Conservation (phyloP, 2,888 invertebrate genomes). For the Limnephilus lunatus region DNA sequence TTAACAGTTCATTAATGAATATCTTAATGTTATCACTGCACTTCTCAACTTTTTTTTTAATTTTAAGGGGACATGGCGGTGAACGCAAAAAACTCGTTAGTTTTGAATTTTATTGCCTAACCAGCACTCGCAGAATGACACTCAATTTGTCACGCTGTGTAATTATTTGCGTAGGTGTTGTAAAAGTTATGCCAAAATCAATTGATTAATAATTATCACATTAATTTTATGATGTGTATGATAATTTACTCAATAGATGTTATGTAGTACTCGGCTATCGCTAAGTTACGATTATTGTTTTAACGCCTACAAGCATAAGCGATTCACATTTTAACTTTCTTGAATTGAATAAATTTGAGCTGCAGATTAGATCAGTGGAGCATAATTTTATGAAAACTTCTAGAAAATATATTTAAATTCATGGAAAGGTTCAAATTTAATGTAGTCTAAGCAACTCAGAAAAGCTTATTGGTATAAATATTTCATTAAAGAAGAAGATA, state of each 20-base stretch:
- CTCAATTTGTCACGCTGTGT: neutral
- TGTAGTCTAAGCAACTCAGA: neutral
- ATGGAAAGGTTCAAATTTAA: too few relatives aligned
- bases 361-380: neutral
- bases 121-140: neutral
- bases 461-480: too few relatives aligned
- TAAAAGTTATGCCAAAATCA: neutral
- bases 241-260: neutral
- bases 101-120: neutral
- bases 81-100: neutral
- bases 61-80: neutral
- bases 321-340: neutral
- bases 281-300: neutral
- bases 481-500: too few relatives aligned
- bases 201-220: constrained; percentile 18
- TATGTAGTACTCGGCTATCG: neutral
- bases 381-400: neutral
- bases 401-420: too few relatives aligned
- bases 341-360: neutral
- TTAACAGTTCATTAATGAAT: neutral
- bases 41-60: neutral
- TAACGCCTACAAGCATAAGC: neutral
- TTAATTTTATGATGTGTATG: neutral
- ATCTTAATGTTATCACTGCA: neutral
- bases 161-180: constrained; percentile 33